phyloP scores from a whole-genome alignment of 2,113 vertebrate genomes.

The Herpetotheres cachinnans region DNA sequence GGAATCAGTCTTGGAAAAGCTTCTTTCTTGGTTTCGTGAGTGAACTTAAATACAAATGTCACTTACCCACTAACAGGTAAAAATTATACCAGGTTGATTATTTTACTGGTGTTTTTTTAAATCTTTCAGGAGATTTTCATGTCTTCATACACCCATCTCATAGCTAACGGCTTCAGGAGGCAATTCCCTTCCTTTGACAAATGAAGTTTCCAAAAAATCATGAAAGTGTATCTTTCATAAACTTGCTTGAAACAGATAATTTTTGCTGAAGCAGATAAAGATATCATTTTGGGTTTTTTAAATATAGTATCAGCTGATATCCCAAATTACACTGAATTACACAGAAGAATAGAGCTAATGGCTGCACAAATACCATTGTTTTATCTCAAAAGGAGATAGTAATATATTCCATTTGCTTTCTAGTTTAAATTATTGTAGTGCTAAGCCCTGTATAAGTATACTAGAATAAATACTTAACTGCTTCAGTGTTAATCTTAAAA shows the following conservation, averaged over 20 bases:
- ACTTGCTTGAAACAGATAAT: not conserved
- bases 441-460: not conserved
- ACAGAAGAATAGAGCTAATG: not conserved
- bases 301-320: not conserved
- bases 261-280: not conserved
- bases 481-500: not conserved
- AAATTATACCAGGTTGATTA: rapidly evolving
- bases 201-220: not conserved
- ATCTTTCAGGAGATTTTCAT: not conserved
- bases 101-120: not conserved
- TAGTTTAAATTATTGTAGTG: not conserved
- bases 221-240: not conserved
- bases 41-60: not conserved
- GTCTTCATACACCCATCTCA: not conserved
- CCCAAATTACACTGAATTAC: not conserved
- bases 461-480: not conserved
- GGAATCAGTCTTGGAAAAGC: not conserved
- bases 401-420: not conserved
- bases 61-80: rapidly evolving
- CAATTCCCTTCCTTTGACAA: not conserved
- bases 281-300: not conserved
- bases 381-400: not conserved
- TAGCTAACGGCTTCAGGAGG: not conserved
- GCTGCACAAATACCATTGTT: not conserved
- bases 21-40: not conserved